These are phyloP conservation scores for Nasonovia ribisnigri DNA, from an alignment of 2,888 invertebrate genomes.

Conservation along the genomic window DNA sequence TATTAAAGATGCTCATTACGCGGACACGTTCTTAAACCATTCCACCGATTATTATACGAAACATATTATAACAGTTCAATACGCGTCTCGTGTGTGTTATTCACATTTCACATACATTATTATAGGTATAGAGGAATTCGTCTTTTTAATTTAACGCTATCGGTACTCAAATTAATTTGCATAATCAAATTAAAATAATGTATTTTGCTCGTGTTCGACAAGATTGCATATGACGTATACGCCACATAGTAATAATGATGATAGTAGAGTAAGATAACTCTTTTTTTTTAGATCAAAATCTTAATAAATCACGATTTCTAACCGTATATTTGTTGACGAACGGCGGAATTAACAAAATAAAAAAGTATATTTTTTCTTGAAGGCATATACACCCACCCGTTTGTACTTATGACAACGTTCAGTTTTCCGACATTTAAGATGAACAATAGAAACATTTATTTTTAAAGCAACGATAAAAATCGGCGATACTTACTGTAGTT, in stretches of 20 bases:
- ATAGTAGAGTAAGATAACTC: neutral
- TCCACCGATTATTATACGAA: neutral
- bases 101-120: no score
- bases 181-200: neutral
- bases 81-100: no score
- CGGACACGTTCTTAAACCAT: neutral
- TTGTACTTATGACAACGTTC: neutral
- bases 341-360: neutral
- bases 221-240: neutral
- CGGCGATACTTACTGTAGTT: neutral
- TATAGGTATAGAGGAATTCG: no score
- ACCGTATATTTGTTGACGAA: neutral
- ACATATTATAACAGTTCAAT: neutral
- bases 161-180: neutral
- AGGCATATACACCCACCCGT: neutral
- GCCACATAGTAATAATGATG: neutral
- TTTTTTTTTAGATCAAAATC: neutral
- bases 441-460: constrained; percentile 10
- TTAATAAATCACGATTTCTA: constrained; percentile 11
- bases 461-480: constrained; percentile 12
- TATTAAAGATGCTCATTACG: neutral
- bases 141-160: neutral
- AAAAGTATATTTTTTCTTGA: neutral
- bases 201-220: neutral
- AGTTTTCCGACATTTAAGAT: neutral